Evolutionary conservation across 2,888 invertebrate genomes (phyloP).

Genomic region (Tetragonula carbonaria): DNA sequence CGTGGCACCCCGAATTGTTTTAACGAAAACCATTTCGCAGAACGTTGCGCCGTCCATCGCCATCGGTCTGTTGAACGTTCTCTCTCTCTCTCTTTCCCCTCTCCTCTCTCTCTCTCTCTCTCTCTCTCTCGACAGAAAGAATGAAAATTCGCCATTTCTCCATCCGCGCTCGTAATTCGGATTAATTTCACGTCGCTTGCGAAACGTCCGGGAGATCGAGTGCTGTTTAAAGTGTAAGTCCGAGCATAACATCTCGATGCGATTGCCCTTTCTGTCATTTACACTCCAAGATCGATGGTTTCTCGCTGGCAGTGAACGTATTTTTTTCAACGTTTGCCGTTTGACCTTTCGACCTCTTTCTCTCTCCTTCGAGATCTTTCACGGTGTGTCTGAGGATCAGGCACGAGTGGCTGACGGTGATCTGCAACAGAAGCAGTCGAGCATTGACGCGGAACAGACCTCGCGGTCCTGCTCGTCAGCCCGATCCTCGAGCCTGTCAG

Average conservation of each 20-base stretch:
- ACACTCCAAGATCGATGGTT: conserved; percentile 32
- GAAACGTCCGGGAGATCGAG: conserved; percentile 8
- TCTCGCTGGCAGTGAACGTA: conserved; percentile 2
- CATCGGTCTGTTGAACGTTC: conserved; percentile 28
- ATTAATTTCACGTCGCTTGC: conserved; percentile 33
- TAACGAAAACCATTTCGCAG: conserved; percentile 31
- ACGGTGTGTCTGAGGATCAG: conserved; percentile 32
- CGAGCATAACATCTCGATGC: neutral
- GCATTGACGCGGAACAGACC: conserved; percentile 48
- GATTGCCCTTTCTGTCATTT: conserved; percentile 1
- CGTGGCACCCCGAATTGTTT: conserved; percentile 53
- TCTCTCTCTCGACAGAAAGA: conserved; percentile 19
- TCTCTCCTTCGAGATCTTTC: no score
- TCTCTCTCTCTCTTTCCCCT: neutral
- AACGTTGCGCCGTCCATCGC: conserved; percentile 30
- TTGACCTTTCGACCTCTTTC: conserved; percentile 40
- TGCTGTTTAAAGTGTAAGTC: conserved; percentile 17
- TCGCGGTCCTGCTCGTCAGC: conserved; percentile 6
- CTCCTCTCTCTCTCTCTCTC: no score
- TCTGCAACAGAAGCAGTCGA: conserved; percentile 66
- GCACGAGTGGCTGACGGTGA: conserved; percentile 67
- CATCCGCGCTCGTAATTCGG: conserved; percentile 24
- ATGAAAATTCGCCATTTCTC: conserved; percentile 28
- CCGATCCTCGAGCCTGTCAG: conserved; percentile 32
- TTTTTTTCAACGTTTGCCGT: conserved; percentile 48